Evolutionary conservation across 37 sponge, comb jelly and placozoan species (phyloP).

Genomic region (Chondrosia reniformis): DNA sequence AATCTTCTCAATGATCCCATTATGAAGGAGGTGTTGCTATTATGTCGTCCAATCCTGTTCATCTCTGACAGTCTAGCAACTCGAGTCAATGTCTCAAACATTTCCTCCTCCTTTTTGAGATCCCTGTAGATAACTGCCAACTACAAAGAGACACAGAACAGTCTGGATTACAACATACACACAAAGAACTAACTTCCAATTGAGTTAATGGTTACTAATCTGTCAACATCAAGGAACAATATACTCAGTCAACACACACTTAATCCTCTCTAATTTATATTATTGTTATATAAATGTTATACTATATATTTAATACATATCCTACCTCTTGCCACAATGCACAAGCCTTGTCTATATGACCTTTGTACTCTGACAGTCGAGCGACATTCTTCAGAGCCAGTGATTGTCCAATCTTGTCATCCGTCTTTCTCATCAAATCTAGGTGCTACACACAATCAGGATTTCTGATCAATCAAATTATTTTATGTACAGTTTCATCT

Average conservation of each 20-base stretch:
- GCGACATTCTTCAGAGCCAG: constrained; percentile 68
- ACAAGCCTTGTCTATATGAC: constrained; percentile 41
- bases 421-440: constrained; percentile 30
- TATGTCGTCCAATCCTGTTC: not conserved
- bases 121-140: constrained; percentile 35
- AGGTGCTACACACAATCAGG: constrained; percentile 45
- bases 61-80: constrained; percentile 39
- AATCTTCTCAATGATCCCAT: constrained; percentile 5
- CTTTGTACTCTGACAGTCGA: constrained; percentile 48
- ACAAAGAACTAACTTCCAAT: no score
- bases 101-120: constrained; percentile 41
- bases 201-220: no score
- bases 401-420: constrained; percentile 50
- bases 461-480: no score
- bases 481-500: no score
- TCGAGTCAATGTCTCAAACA: constrained; percentile 27
- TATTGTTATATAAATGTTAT: not conserved
- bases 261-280: not conserved
- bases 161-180: no score
- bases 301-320: not conserved
- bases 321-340: constrained; percentile 57
- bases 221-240: no score
- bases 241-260: no score
- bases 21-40: not conserved
- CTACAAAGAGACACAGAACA: no score